phyloP scores from a whole-genome alignment of 2,797 vertebrate species.

The Naso thynnoides region DNA sequence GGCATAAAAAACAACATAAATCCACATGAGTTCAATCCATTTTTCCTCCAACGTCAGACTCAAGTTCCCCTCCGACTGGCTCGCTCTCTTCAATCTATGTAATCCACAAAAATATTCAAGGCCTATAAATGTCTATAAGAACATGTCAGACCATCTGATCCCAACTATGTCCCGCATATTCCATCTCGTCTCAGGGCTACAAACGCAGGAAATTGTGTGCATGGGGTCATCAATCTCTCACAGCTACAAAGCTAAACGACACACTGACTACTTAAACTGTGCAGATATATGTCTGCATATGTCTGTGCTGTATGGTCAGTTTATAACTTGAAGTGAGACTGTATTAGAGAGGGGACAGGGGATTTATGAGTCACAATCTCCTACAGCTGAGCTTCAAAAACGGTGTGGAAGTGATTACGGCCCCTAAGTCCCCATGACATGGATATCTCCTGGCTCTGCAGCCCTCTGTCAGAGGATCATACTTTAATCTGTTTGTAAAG shows the following conservation, averaged over 20 bases:
- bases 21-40: conserved; percentile 31
- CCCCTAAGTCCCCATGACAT: conserved; percentile 81
- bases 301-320: conserved; percentile 62
- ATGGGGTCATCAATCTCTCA: conserved; percentile 62
- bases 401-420: conserved; percentile 85
- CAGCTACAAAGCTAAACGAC: conserved; percentile 53
- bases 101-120: conserved; percentile 73
- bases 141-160: conserved; percentile 66
- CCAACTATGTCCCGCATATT: conserved; percentile 45
- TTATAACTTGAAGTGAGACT: conserved; percentile 63
- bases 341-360: conserved; percentile 59
- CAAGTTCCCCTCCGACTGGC: conserved; percentile 31
- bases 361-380: conserved; percentile 75
- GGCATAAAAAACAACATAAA: conserved; percentile 24
- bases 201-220: conserved; percentile 47
- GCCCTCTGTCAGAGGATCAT: conserved; percentile 78
- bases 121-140: conserved; percentile 61
- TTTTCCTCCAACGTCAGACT: conserved; percentile 45
- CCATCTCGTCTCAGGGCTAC: conserved; percentile 44
- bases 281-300: conserved; percentile 58
- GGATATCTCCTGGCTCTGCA: conserved; percentile 80
- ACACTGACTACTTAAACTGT: conserved; percentile 45
- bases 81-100: conserved; percentile 60
- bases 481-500: conserved; percentile 85
- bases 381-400: conserved; percentile 70